A percentile compares a stretch with the other conserved stretches of the same genome.
Evolutionary conservation across 2,888 invertebrate genomes (phyloP).

Genomic region (Caradrina clavipalpis): DNA sequence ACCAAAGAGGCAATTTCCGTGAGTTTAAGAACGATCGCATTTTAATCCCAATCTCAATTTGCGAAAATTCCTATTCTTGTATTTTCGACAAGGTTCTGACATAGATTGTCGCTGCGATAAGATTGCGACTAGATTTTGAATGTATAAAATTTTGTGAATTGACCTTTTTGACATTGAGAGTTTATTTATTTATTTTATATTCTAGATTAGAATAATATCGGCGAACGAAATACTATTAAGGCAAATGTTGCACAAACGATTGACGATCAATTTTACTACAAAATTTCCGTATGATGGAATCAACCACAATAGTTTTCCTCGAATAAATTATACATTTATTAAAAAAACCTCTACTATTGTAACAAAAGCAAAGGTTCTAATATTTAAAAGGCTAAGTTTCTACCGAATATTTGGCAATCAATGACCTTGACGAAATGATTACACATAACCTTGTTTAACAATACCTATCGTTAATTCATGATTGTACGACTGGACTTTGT

Average conservation of each 20-base stretch:
- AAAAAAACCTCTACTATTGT: slow-evolving; percentile 1
- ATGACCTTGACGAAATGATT: slow-evolving; percentile 44
- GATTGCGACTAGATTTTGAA: too few species aligned
- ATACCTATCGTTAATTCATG: slow-evolving; percentile 25
- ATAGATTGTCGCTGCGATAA: too few species aligned
- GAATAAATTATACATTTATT: neutral
- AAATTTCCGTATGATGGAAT: neutral
- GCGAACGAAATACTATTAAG: neutral
- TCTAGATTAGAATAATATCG: neutral
- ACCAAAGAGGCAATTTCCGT: neutral
- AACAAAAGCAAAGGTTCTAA: slow-evolving; percentile 17
- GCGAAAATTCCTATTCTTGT: too few species aligned
- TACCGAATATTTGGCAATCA: slow-evolving; percentile 45
- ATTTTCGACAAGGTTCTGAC: too few species aligned
- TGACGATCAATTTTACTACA: neutral
- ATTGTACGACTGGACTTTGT: slow-evolving; percentile 23
- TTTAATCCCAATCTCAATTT: too few species aligned
- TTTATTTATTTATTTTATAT: too few species aligned
- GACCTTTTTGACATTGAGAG: too few species aligned
- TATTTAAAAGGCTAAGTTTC: slow-evolving; percentile 46
- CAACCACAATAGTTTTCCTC: neutral
- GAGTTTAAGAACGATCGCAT: too few species aligned
- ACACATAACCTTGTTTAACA: slow-evolving; percentile 25
- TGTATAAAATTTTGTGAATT: too few species aligned
- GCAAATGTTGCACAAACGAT: neutral